A percentile compares a stretch with the other conserved stretches of the same genome.
Conservation (phyloP, 2,797 vertebrate species). For the Ciconia nigra region DNA sequence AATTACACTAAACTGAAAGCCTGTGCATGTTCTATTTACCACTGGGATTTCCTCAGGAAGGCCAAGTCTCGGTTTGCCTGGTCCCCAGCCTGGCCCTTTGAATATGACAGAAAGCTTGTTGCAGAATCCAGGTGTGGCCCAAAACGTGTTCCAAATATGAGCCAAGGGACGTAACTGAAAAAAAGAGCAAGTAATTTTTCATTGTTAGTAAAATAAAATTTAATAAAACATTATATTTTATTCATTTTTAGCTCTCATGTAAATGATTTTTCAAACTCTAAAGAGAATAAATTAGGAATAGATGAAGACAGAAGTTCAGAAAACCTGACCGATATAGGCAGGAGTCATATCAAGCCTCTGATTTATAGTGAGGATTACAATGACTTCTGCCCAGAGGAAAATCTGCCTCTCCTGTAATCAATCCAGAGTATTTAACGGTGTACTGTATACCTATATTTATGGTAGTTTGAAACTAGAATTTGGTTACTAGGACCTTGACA, state of each 20-base stretch:
- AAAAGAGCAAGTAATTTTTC: not conserved
- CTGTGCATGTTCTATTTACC: slow-evolving; percentile 74
- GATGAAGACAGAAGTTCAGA: not conserved
- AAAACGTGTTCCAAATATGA: slow-evolving; percentile 83
- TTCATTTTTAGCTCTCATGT: not conserved
- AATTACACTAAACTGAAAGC: slow-evolving; percentile 18
- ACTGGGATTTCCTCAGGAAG: slow-evolving; percentile 81
- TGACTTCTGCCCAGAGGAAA: not conserved
- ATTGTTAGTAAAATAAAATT: not conserved
- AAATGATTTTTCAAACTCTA: not conserved
- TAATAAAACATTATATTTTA: not conserved
- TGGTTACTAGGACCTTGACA: not conserved
- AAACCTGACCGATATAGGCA: not conserved
- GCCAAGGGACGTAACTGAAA: slow-evolving; percentile 83
- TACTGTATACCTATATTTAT: not conserved
- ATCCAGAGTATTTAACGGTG: not conserved
- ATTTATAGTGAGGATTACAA: not conserved
- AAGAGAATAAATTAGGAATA: not conserved
- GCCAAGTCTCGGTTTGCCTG: slow-evolving; percentile 88
- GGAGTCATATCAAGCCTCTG: not conserved
- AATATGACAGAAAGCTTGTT: slow-evolving; percentile 87
- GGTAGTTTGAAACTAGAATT: not conserved
- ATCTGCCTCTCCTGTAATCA: not conserved
- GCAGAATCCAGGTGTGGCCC: slow-evolving; percentile 75
- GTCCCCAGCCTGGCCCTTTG: slow-evolving; percentile 93